Evolutionary conservation across 2,797 vertebrate species (phyloP), one percentile per base, ranked within the genome.

Genomic region (Dermochelys coriacea): DNA sequence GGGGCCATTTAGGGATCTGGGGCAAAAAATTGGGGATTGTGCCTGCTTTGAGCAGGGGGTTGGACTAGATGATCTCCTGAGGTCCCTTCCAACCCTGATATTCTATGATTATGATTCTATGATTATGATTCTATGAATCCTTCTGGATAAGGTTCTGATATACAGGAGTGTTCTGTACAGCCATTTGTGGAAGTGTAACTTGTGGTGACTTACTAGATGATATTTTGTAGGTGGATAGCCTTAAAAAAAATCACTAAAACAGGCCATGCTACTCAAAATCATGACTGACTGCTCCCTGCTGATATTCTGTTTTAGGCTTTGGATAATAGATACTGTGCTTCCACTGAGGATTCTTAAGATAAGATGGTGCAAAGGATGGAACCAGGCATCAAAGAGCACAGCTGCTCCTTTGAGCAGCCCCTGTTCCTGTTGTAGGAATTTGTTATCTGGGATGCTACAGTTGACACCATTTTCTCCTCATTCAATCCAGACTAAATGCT

Each of bases 141-240:
- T 41, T 57, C 80, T 55, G 80, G 37, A 37, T 41, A 55, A 37
- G 25, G 29, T 85, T 68, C 64, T 29, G 84, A 9, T 0, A 0
- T n/a, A 89, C 50, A 80, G 71, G 74, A 89, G 85, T 93, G 87
- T 93, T 90, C 37, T 88, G 93, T 89, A 64, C 84, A 95, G 75
- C 61, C 89, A 83, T 78, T 90, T 93, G 71, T 55, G 85, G 57
- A 93, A 95, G 82, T 0, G 0, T 77, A 59, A 95, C 82, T 81
- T 85, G n/a, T 41, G 51, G 47, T 93, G 85, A 41, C 88, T 94
- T 95, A 91, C 89, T 93, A 34, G 54, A 29, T 89, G 93, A 93
- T 90, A 12, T 92, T 89, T 95, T 92, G 93, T 87, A 85, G 87
- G 85, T 80, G 77, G 78, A 89, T 94, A 97, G 95, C 93, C 85